Evolutionary conservation across 2,797 vertebrate species (phyloP).

Genomic region (Chrysolophus pictus): DNA sequence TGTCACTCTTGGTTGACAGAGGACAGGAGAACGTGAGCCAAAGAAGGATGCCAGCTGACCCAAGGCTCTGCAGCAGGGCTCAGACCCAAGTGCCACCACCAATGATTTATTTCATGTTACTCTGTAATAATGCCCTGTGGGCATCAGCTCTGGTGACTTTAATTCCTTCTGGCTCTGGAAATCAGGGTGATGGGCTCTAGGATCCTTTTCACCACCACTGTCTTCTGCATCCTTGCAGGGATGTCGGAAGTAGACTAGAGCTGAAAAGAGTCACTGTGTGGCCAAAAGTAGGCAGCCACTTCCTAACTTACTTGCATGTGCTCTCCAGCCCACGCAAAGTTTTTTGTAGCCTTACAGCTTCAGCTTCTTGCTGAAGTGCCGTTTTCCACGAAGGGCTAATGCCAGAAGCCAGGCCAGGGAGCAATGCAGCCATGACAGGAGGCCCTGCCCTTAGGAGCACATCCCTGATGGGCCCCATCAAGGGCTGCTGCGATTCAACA

Average conservation of each 20-base stretch:
- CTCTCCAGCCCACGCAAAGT: neutral
- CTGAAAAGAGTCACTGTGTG: accelerated
- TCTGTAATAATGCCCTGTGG: neutral
- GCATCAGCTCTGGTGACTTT: neutral
- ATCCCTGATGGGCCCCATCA: accelerated
- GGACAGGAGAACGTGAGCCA: neutral
- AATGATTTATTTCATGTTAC: neutral
- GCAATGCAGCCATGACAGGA: neutral
- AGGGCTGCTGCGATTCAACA: neutral
- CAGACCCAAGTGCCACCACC: neutral
- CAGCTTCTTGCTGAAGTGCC: neutral
- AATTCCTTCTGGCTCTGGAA: neutral
- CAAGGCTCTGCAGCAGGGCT: neutral
- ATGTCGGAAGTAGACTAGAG: neutral
- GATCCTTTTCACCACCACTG: neutral
- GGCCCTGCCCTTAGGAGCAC: neutral
- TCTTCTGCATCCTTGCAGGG: neutral
- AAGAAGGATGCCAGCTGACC: neutral
- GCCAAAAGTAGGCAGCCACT: neutral
- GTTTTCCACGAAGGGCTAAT: neutral
- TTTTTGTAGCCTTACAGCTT: neutral
- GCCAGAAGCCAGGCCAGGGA: neutral
- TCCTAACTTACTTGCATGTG: neutral
- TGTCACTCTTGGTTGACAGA: neutral
- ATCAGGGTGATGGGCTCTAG: neutral